Conservation (phyloP, 2,113 vertebrate genomes). For the cat (Felis catus) region DNA sequence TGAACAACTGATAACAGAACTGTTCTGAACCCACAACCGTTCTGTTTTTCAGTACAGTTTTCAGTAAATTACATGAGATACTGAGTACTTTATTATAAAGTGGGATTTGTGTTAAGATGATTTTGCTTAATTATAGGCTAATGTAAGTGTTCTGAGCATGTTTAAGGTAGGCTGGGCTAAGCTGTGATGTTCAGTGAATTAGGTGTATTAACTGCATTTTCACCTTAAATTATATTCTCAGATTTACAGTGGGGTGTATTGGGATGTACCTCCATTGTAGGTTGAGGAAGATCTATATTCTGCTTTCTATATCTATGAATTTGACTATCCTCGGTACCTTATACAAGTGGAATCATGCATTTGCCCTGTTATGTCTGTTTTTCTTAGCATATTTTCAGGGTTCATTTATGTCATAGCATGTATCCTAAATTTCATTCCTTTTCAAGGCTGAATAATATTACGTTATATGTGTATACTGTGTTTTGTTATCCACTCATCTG, state of each 20-base stretch:
- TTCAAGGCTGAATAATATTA: not conserved
- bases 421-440: not conserved
- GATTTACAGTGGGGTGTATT: not conserved
- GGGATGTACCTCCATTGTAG: not conserved
- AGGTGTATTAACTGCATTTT: not conserved
- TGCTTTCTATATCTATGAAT: not conserved
- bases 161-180: not conserved
- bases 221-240: not conserved
- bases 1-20: not conserved
- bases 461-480: not conserved
- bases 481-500: not conserved
- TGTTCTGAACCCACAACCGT: not conserved
- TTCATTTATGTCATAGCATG: not conserved
- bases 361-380: not conserved
- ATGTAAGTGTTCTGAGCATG: not conserved
- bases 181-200: not conserved
- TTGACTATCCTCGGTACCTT: not conserved
- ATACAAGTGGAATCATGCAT: not conserved
- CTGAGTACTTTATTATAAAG: not conserved
- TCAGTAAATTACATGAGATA: not conserved
- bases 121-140: not conserved
- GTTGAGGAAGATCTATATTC: not conserved
- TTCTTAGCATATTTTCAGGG: not conserved
- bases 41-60: not conserved
- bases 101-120: not conserved